A percentile compares a stretch with the other conserved stretches of the same genome.
Conservation (phyloP, 2,888 invertebrate species). For the Plebejus anna region DNA sequence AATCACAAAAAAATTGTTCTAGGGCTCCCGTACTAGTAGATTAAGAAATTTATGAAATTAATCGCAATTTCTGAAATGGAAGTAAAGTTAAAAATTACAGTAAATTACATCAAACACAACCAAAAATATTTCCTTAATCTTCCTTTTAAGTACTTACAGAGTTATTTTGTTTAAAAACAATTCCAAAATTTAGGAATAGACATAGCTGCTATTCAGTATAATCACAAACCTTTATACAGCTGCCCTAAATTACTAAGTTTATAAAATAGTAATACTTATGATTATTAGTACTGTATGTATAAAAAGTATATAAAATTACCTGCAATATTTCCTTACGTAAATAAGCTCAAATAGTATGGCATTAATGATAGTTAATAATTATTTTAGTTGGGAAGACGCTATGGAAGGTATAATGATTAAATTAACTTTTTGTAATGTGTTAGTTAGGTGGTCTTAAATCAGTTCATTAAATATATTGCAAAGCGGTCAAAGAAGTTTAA, state of each 20-base stretch:
- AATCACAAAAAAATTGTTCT: too few species aligned
- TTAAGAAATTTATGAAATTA: not conserved
- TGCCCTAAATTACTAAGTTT: not conserved
- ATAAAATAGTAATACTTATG: not conserved
- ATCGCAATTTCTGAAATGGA: not conserved
- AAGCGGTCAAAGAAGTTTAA: not conserved
- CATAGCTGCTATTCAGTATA: not conserved
- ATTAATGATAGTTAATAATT: not conserved
- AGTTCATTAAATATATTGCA: not conserved
- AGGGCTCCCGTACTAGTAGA: not conserved
- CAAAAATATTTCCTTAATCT: not conserved
- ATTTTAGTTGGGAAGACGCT: slow-evolving; percentile 13
- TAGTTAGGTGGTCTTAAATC: not conserved
- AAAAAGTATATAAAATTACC: slow-evolving; percentile 18
- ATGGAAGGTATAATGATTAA: slow-evolving; percentile 13
- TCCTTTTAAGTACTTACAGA: not conserved
- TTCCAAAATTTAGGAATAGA: not conserved
- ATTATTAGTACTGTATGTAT: slow-evolving; percentile 3
- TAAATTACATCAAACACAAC: not conserved
- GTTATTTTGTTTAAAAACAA: not conserved
- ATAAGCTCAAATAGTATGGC: slow-evolving; percentile 26
- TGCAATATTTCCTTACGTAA: slow-evolving; percentile 11
- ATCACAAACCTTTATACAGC: slow-evolving; percentile 1
- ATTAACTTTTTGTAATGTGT: not conserved
- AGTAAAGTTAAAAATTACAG: too few species aligned